Base-by-base conservation (phyloP, 92 coral and sea anemone species). In the Porites cylindrica region DNA sequence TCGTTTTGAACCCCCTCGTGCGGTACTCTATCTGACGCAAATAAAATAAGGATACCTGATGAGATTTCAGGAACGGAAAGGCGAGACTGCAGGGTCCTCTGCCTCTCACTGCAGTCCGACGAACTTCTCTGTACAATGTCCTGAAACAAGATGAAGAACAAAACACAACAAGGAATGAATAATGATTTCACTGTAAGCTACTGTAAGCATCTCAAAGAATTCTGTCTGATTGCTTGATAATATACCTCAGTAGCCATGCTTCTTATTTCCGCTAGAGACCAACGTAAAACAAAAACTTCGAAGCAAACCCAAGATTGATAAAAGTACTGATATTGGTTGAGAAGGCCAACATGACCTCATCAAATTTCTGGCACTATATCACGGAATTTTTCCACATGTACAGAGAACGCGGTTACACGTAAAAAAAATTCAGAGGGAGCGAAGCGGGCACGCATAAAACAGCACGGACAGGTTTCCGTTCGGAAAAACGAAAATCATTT, bases 91-190 rank as follows among this genome's bases (percentile, higher is more conserved):
- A 91, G 66, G 17, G 89, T 95, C 6, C 89, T 81, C 62, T 90
- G 89, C 79, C 94, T 85, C 65, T 95, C 98, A 26, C 84, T 95
- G 68, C 98, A 95, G 77, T 95, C 98, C 50, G 98, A 95, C 12
- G 98, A 95, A 78, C 98, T 95, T 14, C 98, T 88, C 18, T 95
- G 98, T 10, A 95, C 94, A 19, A 20, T 43, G 24, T 94, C 98
- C 94, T 93, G 67, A 24, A 77, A 20, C 18, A 18, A 83, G 71
- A 38, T 24, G 19, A 71, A 71, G 50, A 32, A 43, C 62, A 19
- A 8, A 60, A 50, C 52, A 65, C 64, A 73, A 83, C 47, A 8
- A 64, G 21, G 38, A 70, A 58, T 70, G 9, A 50, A 82, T 38
- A 19, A 32, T 20, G 17, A 21, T 72, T 11, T 14, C 73, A 68